Percentiles rank a stretch among this genome's conserved stretches.
These are phyloP conservation scores for Alectura lathami DNA, from an alignment of 2,113 vertebrate species.

Conservation along the genomic window DNA sequence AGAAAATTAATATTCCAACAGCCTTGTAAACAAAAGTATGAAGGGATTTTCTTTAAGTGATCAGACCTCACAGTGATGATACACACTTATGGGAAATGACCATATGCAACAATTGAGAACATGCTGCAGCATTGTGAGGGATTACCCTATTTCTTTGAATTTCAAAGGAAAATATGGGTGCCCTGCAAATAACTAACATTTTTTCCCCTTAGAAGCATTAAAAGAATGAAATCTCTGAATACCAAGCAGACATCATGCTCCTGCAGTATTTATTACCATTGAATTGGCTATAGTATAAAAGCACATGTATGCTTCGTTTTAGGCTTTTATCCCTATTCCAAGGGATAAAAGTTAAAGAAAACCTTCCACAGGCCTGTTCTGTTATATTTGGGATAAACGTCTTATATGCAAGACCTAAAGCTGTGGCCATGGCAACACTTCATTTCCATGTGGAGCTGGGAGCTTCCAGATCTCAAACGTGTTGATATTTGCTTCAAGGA, in stretches of 20 bases:
- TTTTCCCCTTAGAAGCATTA: conserved; percentile 24
- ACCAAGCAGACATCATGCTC: not conserved
- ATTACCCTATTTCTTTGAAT: conserved; percentile 8
- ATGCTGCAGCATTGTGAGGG: not conserved
- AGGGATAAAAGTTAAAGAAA: conserved; percentile 38
- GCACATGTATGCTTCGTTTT: not conserved
- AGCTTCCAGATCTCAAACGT: conserved; percentile 69
- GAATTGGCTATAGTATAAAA: not conserved
- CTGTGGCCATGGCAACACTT: conserved; percentile 69
- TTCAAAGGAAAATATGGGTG: not conserved
- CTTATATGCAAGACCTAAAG: conserved; percentile 1
- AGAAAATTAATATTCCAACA: not conserved
- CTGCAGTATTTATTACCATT: conserved; percentile 25
- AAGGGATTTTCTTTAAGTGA: conserved; percentile 24
- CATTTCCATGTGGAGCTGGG: conserved; percentile 9
- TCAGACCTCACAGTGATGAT: not conserved
- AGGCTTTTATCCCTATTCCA: not conserved
- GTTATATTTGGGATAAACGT: conserved; percentile 4
- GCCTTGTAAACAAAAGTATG: conserved; percentile 17
- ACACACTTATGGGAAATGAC: conserved; percentile 10
- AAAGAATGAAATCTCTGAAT: conserved; percentile 20
- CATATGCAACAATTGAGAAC: not conserved
- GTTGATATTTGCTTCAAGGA: conserved; percentile 78
- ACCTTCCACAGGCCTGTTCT: not conserved
- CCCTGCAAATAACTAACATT: not conserved